These are phyloP conservation scores for Enteromius fasciolatus DNA, from an alignment of 2,797 vertebrate species.

Conservation along the genomic window DNA sequence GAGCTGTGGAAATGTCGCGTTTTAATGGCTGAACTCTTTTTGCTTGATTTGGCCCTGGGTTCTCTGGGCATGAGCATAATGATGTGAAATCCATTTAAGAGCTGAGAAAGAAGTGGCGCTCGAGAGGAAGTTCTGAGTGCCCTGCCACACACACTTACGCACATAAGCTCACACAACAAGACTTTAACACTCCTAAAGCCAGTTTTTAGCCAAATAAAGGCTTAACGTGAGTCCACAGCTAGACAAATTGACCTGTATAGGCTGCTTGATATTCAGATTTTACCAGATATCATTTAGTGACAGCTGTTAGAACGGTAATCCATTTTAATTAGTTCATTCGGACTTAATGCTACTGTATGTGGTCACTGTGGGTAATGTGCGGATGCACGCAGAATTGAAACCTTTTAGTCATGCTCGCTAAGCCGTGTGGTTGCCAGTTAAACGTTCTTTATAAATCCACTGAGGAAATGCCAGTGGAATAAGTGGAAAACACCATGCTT, in stretches of 20 bases:
- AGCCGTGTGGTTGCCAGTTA: slow-evolving; percentile 24
- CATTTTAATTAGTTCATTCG: not conserved
- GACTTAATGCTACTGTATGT: slow-evolving; percentile 8
- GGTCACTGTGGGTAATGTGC: slow-evolving; percentile 28
- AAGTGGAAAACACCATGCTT: not conserved
- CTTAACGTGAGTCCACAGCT: not conserved
- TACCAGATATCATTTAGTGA: not conserved
- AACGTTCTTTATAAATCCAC: not conserved
- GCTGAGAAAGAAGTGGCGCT: slow-evolving; percentile 36
- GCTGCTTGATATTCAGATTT: not conserved
- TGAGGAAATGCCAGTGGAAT: slow-evolving; percentile 12
- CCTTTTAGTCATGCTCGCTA: slow-evolving; percentile 30
- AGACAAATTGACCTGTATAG: slow-evolving; percentile 10
- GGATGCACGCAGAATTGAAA: slow-evolving; percentile 26
- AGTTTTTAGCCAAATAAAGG: slow-evolving; percentile 34
- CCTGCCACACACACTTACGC: not conserved
- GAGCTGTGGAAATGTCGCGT: slow-evolving; percentile 54
- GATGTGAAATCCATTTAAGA: slow-evolving; percentile 58
- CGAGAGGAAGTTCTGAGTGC: slow-evolving; percentile 39
- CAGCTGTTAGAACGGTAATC: not conserved
- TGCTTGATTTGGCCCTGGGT: slow-evolving; percentile 48
- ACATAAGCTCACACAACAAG: slow-evolving; percentile 3
- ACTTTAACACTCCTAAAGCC: slow-evolving; percentile 25
- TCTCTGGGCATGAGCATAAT: slow-evolving; percentile 49
- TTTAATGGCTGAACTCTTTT: slow-evolving; percentile 50